A percentile compares a stretch with the other conserved stretches of the same genome.
Conservation (phyloP, 2,888 invertebrate genomes). For the Euzetes globulus region DNA sequence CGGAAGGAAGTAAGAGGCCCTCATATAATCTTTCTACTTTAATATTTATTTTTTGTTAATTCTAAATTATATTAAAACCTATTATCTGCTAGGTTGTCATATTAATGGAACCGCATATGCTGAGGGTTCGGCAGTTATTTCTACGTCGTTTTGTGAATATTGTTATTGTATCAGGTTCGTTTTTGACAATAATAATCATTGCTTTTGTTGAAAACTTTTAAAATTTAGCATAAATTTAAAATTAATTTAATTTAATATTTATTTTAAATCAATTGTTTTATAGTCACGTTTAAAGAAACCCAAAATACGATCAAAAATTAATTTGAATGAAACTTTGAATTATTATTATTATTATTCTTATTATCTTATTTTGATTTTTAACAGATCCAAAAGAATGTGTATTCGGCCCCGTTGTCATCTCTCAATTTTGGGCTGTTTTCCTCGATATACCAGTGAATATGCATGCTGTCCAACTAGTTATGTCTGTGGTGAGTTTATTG, state of each 20-base stretch:
- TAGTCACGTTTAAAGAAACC: too few relatives aligned
- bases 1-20: conserved; percentile 14
- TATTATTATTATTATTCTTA: too few relatives aligned
- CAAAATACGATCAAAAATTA: too few relatives aligned
- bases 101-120: conserved; percentile 55
- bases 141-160: conserved; percentile 66
- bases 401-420: conserved; percentile 67
- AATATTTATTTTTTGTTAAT: too few relatives aligned
- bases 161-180: conserved; percentile 65
- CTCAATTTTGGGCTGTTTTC: conserved; percentile 62
- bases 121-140: conserved; percentile 73
- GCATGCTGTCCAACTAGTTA: conserved; percentile 75
- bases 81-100: conserved; percentile 37
- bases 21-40: background rate
- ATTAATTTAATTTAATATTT: too few relatives aligned
- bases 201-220: too few relatives aligned
- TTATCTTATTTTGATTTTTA: too few relatives aligned
- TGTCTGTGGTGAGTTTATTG: conserved; percentile 56
- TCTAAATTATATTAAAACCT: background rate
- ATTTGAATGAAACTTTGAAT: too few relatives aligned
- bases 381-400: conserved; percentile 55
- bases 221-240: too few relatives aligned
- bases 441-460: conserved; percentile 55
- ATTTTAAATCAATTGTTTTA: too few relatives aligned
- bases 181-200: too few relatives aligned